Conservation (phyloP, 2,888 invertebrate genomes). For the Seira musarum region DNA sequence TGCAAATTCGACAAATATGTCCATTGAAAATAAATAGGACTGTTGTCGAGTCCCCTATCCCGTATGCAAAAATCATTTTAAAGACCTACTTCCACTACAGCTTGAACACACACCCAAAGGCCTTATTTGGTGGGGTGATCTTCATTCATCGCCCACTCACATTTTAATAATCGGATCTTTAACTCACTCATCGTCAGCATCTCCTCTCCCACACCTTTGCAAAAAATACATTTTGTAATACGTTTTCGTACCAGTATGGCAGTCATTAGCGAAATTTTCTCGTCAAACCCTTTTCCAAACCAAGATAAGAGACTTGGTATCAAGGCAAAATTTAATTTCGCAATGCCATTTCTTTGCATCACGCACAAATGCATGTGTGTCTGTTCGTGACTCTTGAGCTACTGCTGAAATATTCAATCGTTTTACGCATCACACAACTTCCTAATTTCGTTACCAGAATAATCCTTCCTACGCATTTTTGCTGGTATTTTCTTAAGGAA, state of each 20-base stretch:
- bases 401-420: too few species aligned
- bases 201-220: slow-evolving; percentile 3
- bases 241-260: not conserved
- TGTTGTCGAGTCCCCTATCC: not conserved
- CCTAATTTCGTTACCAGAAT: too few species aligned
- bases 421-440: too few species aligned
- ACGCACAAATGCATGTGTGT: not conserved
- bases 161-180: slow-evolving; percentile 57
- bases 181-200: slow-evolving; percentile 26
- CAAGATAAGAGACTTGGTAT: not conserved
- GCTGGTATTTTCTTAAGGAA: too few species aligned
- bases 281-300: slow-evolving; percentile 16
- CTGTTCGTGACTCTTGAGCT: too few species aligned
- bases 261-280: slow-evolving; percentile 47
- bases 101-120: slow-evolving; percentile 60
- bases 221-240: not conserved
- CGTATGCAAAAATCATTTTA: slow-evolving; percentile 4
- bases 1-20: slow-evolving; percentile 50
- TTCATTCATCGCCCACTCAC: slow-evolving; percentile 66
- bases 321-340: not conserved
- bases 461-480: too few species aligned
- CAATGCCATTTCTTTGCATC: not conserved
- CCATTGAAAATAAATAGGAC: slow-evolving; percentile 18
- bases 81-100: slow-evolving; percentile 19
- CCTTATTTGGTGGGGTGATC: slow-evolving; percentile 66